Conservation (phyloP, 2,888 invertebrate species). For the Balanococcus diminutus region DNA sequence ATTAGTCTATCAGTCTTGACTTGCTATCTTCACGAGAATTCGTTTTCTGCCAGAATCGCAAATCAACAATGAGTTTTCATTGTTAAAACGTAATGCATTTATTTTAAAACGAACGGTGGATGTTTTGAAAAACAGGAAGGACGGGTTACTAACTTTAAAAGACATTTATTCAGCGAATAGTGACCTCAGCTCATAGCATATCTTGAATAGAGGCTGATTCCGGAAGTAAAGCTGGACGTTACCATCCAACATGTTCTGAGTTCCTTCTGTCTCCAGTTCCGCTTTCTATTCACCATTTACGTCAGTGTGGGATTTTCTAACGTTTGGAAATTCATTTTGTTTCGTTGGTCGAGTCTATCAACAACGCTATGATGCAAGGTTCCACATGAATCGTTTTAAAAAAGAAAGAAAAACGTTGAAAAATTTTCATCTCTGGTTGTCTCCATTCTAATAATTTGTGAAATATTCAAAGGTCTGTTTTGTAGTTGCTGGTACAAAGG, state of each 20-base stretch:
- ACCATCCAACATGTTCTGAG: slow-evolving; percentile 42
- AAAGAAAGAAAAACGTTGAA: not conserved
- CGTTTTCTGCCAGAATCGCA: slow-evolving; percentile 38
- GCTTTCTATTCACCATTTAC: slow-evolving; percentile 46
- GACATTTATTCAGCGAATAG: slow-evolving; percentile 50
- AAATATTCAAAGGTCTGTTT: too few species aligned
- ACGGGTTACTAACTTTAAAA: slow-evolving; percentile 53
- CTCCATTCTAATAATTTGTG: not conserved
- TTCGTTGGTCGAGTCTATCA: slow-evolving; percentile 9
- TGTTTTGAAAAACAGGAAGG: slow-evolving; percentile 54
- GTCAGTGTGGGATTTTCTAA: slow-evolving; percentile 31
- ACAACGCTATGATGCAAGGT: not conserved
- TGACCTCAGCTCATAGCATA: slow-evolving; percentile 41
- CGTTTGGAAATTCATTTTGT: slow-evolving; percentile 41
- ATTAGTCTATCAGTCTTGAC: slow-evolving; percentile 2
- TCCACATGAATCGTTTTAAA: slow-evolving; percentile 21
- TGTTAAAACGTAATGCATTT: slow-evolving; percentile 45
- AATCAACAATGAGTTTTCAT: slow-evolving; percentile 44
- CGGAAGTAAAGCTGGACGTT: slow-evolving; percentile 50
- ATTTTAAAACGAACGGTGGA: slow-evolving; percentile 43
- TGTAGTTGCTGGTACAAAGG: not conserved
- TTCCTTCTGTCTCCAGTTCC: slow-evolving; percentile 47
- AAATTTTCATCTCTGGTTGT: not conserved
- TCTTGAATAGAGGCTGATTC: slow-evolving; percentile 50
- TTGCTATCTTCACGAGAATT: slow-evolving; percentile 15